Percentiles rank a stretch among this genome's conserved stretches.
Conservation (phyloP, 2,888 invertebrate species). For the Branchellion lobata region DNA sequence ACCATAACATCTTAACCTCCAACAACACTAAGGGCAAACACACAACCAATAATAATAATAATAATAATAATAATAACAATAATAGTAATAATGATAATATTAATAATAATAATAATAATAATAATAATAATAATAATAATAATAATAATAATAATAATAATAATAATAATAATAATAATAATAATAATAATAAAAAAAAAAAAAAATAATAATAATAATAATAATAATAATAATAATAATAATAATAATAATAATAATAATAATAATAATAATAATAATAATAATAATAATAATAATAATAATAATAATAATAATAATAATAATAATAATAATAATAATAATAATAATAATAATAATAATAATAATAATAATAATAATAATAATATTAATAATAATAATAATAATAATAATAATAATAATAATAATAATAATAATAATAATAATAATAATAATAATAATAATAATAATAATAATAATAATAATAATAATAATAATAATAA, state of each 20-base stretch:
- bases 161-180: slow-evolving; percentile 15
- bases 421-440: slow-evolving; percentile 23
- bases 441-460: not conserved
- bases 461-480: not conserved
- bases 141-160: slow-evolving; percentile 15
- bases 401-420: slow-evolving; percentile 29
- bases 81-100: slow-evolving; percentile 11
- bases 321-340: slow-evolving; percentile 11
- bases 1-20: too few relatives aligned
- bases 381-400: slow-evolving; percentile 16
- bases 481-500: slow-evolving; percentile 12
- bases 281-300: slow-evolving; percentile 37
- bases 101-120: slow-evolving; percentile 27
- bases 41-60: too few relatives aligned
- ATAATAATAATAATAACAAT: slow-evolving; percentile 37
- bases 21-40: too few relatives aligned
- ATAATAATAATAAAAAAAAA: slow-evolving; percentile 10
- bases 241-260: slow-evolving; percentile 40
- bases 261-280: slow-evolving; percentile 31
- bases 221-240: slow-evolving; percentile 14
- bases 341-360: slow-evolving; percentile 32
- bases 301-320: slow-evolving; percentile 34
- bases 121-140: slow-evolving; percentile 29
- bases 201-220: not conserved
- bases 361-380: slow-evolving; percentile 20